Evolutionary conservation across 2,888 invertebrate genomes (phyloP), one percentile per base, ranked within the genome.

Genomic region (Agrotis exclamationis): DNA sequence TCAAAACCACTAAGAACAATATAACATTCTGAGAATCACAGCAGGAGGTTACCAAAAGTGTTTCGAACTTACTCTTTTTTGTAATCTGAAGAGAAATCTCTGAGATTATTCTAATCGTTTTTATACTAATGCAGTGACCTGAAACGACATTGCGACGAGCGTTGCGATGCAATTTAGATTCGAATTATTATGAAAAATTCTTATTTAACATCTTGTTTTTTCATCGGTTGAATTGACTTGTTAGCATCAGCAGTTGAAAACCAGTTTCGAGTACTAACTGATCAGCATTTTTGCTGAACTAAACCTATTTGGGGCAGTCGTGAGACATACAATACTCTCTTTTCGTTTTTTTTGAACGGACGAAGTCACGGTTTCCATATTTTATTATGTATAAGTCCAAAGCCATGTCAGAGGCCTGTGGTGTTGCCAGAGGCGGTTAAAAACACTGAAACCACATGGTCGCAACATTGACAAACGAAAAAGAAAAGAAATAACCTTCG

Each of bases 121-220:
- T 74, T 66, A 33, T 28, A 6, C 11, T 9, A 20, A 65, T 28
- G 54, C 64, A 33, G 39, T 68, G 75, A 79, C 65, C 79, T 22
- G 56, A 59, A 24, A 71, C 79, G 76, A 54, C 45, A 33, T 64
- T 50, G 57, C 33, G 18, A 57, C 9, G 13, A 60, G 54, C 51
- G 48, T 57, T 71, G 65, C 48, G 59, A 57, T 54, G 6, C 13
- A 13, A 59, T 59, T 57, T 33, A n/a, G 33, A 16, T 45, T 56
- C 3, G 28, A 1, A 56, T 33, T 56, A 33, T 33, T 33, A 56
- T 56, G 33, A 56, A 56, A 33, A 16, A 11, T 2, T 9, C 9
- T 39, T 39, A 39, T 13, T 56, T 9, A 6, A 1, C n/a, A 56
- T 56, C 33, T 56, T 33, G 18, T n/a, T 18, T 44, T 28, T 28